phyloP scores from a whole-genome alignment of 2,797 vertebrate species.

The Lacerta bilineata region DNA sequence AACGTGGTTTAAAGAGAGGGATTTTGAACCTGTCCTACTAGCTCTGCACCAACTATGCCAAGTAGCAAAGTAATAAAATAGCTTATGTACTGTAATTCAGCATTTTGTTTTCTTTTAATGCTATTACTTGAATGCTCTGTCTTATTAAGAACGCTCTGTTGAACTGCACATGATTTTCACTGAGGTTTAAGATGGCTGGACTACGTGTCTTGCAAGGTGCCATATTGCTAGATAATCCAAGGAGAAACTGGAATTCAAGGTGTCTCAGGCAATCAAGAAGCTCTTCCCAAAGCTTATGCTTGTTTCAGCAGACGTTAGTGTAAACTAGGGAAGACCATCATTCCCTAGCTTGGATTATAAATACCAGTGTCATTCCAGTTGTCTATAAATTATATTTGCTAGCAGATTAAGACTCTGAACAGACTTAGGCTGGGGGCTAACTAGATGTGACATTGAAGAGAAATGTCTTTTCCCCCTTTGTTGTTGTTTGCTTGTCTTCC shows the following conservation, averaged over 20 bases:
- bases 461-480: neutral
- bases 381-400: neutral
- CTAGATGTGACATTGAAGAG: too few species aligned
- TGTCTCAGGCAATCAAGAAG: neutral
- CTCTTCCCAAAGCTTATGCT: neutral
- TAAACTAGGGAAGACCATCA: neutral
- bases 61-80: neutral
- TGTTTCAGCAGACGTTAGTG: neutral
- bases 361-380: too few species aligned
- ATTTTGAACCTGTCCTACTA: neutral
- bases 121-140: neutral
- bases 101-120: neutral
- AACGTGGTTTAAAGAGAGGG: neutral
- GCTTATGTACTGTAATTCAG: neutral
- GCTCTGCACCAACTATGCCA: neutral
- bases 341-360: neutral
- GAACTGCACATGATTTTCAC: too few species aligned
- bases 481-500: too few species aligned
- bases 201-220: neutral
- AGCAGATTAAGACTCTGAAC: neutral
- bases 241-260: neutral
- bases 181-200: neutral
- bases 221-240: neutral
- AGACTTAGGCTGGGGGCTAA: neutral
- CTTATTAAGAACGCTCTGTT: neutral